Percentiles rank a stretch among this genome's conserved stretches.
These are phyloP conservation scores for Eumaeus atala DNA, from an alignment of 1,140 invertebrate species.

Conservation along the genomic window DNA sequence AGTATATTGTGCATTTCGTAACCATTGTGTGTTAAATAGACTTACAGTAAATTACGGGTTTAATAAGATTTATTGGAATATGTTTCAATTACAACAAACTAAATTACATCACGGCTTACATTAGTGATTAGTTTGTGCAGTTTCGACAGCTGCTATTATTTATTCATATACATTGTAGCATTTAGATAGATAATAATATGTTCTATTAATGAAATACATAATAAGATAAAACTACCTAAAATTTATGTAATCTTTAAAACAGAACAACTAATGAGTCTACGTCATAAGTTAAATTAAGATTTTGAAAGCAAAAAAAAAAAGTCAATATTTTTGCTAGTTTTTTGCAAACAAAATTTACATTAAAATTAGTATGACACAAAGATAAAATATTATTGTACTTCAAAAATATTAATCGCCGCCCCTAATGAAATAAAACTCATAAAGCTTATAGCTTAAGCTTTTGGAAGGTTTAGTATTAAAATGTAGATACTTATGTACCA, in stretches of 20 bases:
- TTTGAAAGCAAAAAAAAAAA: background rate
- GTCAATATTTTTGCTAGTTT: background rate
- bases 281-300: background rate
- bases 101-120: slow-evolving; percentile 9
- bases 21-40: slow-evolving; percentile 9
- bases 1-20: slow-evolving; percentile 9
- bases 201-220: background rate
- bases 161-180: slow-evolving; percentile 14
- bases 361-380: background rate
- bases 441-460: background rate
- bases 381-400: slow-evolving; percentile 6
- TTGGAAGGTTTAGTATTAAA: slow-evolving; percentile 11
- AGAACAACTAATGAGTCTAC: slow-evolving; percentile 2
- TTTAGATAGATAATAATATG: background rate
- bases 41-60: slow-evolving; percentile 1
- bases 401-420: slow-evolving; percentile 6
- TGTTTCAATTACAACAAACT: slow-evolving; percentile 8
- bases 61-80: slow-evolving; percentile 9
- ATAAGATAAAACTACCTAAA: background rate
- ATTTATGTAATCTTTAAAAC: slow-evolving; percentile 2
- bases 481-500: slow-evolving; percentile 6
- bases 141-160: slow-evolving; percentile 28
- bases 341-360: background rate
- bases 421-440: background rate
- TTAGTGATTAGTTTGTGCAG: slow-evolving; percentile 23